Evolutionary conservation across 2,113 vertebrate genomes (phyloP).

Genomic region (Pandion haliaetus): DNA sequence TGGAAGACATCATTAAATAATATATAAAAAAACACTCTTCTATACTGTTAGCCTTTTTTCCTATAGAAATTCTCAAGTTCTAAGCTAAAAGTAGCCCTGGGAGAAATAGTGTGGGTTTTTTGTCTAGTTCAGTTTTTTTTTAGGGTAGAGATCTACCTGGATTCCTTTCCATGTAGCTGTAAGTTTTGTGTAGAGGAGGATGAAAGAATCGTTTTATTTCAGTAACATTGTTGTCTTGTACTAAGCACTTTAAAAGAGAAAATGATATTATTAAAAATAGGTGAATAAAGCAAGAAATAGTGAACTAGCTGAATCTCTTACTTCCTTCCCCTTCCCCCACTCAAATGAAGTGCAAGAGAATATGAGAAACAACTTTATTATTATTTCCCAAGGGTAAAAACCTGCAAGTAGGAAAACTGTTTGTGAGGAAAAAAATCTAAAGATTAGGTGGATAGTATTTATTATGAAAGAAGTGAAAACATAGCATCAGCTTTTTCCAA

Average conservation of each 20-base stretch:
- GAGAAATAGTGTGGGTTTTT: background rate
- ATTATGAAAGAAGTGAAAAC: background rate
- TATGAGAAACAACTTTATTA: background rate
- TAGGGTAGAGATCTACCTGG: background rate
- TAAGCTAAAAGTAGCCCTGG: background rate
- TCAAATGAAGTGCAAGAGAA: background rate
- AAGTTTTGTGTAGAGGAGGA: background rate
- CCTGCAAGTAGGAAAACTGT: background rate
- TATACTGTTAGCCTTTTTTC: background rate
- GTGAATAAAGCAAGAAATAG: background rate
- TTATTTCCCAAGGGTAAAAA: background rate
- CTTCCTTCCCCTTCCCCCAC: background rate
- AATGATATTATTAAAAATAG: background rate
- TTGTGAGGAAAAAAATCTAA: background rate
- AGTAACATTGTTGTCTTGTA: background rate
- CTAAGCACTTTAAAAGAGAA: background rate
- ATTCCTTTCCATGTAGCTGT: background rate
- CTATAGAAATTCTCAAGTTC: background rate
- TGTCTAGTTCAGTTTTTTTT: background rate
- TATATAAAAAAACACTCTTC: background rate
- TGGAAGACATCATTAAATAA: background rate
- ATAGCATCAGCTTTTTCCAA: background rate
- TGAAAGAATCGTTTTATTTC: conserved; percentile 9
- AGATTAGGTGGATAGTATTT: background rate
- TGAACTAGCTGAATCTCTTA: background rate